Evolutionary conservation across 92 coral and sea anemone genomes (phyloP).

Genomic region (Zoanthus sociatus): DNA sequence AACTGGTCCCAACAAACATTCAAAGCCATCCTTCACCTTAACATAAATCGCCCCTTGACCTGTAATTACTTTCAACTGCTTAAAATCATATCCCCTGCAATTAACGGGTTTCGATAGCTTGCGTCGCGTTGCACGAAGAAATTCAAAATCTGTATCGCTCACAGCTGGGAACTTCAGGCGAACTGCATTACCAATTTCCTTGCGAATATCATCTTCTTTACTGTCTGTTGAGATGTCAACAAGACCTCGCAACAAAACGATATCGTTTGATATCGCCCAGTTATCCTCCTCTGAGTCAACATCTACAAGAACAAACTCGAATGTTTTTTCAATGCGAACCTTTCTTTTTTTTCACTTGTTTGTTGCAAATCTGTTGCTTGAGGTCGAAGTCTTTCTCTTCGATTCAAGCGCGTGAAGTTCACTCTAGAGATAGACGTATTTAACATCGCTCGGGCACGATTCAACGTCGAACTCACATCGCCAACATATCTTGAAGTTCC

Average conservation of each 20-base stretch:
- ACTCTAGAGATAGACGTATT: constrained; percentile 38
- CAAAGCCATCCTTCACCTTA: background rate
- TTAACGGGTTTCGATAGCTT: constrained; percentile 51
- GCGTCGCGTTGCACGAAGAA: constrained; percentile 62
- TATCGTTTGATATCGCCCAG: constrained; percentile 34
- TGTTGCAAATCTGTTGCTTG: constrained; percentile 39
- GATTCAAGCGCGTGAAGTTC: constrained; percentile 45
- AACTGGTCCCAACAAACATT: constrained; percentile 3
- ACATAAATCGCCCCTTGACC: constrained; percentile 66
- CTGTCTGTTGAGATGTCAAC: constrained; percentile 27
- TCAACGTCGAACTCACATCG: constrained; percentile 16
- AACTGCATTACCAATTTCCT: constrained; percentile 38
- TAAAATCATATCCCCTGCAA: constrained; percentile 39
- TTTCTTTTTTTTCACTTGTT: constrained; percentile 28
- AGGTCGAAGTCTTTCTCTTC: constrained; percentile 47
- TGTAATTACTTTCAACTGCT: constrained; percentile 63
- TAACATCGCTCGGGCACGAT: constrained; percentile 42
- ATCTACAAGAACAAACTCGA: constrained; percentile 21
- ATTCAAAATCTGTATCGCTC: constrained; percentile 52
- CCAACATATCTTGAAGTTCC: constrained; percentile 28
- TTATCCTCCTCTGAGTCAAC: constrained; percentile 18
- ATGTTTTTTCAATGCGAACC: background rate
- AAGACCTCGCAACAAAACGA: constrained; percentile 31
- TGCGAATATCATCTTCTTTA: constrained; percentile 51
- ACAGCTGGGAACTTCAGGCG: constrained; percentile 54